A percentile compares a stretch with the other conserved stretches of the same genome.
Evolutionary conservation across 1,140 invertebrate genomes (phyloP).

Genomic region (Lethrus apterus): DNA sequence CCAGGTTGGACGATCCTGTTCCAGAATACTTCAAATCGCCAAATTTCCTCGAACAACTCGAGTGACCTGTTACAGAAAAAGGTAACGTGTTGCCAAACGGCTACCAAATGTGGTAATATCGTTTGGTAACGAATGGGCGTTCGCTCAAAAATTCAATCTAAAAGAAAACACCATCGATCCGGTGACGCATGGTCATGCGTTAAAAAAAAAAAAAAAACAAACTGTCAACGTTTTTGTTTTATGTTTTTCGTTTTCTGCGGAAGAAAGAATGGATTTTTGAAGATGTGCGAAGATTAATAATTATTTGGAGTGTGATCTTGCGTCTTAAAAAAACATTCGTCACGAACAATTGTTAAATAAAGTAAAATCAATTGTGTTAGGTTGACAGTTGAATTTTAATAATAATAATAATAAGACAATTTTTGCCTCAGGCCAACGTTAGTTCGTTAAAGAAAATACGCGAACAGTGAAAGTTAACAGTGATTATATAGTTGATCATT

Average conservation of each 20-base stretch:
- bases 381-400: conserved; percentile 32
- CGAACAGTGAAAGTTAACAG: conserved; percentile 37
- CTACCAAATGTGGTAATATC: conserved; percentile 10
- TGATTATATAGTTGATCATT: conserved; percentile 31
- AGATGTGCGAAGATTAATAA: conserved; percentile 24
- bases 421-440: conserved; percentile 31
- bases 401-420: conserved; percentile 22
- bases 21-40: conserved; percentile 99
- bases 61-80: conserved; percentile 52
- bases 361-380: conserved; percentile 31
- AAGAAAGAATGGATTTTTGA: conserved; percentile 25
- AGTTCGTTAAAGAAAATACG: too few relatives aligned
- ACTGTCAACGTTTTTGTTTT: conserved; percentile 37
- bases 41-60: conserved; percentile 97
- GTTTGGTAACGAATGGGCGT: background rate
- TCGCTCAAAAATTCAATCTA: background rate
- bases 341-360: conserved; percentile 32
- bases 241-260: conserved; percentile 22
- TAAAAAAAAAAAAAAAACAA: conserved; percentile 21
- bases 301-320: conserved; percentile 17
- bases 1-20: conserved; percentile 94
- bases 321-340: conserved; percentile 27
- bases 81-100: conserved; percentile 14
- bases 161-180: conserved; percentile 29
- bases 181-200: conserved; percentile 33